These are phyloP conservation scores for Epizoanthus scotinus DNA, from an alignment of 92 coral and sea anemone species.

Conservation along the genomic window DNA sequence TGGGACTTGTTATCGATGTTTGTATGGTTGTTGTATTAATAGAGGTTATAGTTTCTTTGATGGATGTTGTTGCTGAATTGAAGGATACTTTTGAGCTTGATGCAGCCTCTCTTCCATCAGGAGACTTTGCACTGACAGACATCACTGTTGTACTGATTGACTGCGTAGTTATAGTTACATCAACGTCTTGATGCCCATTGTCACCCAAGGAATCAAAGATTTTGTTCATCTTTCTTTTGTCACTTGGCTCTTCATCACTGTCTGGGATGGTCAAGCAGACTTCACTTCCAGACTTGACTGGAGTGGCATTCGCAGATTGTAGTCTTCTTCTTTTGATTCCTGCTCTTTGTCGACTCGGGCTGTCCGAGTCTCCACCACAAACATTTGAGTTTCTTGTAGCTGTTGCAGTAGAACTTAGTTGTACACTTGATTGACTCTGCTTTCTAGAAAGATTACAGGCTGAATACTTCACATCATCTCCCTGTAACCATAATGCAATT, in stretches of 20 bases:
- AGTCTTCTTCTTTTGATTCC: constrained; percentile 1
- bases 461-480: constrained; percentile 18
- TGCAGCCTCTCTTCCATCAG: not conserved
- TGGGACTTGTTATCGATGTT: not conserved
- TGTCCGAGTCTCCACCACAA: not conserved
- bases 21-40: constrained; percentile 10
- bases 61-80: constrained; percentile 3
- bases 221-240: not conserved
- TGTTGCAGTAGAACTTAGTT: not conserved
- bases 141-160: constrained; percentile 18
- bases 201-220: not conserved
- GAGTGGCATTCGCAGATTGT: not conserved
- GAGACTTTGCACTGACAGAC: constrained; percentile 22
- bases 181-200: not conserved
- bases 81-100: not conserved
- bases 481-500: constrained; percentile 10
- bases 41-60: constrained; percentile 19
- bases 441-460: not conserved
- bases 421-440: not conserved
- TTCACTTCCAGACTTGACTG: not conserved
- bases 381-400: not conserved
- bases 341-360: not conserved
- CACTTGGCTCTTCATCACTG: constrained; percentile 14
- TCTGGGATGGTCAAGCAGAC: constrained; percentile 17
- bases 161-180: constrained; percentile 16